These are phyloP conservation scores for Aegithalos caudatus DNA, from an alignment of 2,113 vertebrate species.

Conservation along the genomic window DNA sequence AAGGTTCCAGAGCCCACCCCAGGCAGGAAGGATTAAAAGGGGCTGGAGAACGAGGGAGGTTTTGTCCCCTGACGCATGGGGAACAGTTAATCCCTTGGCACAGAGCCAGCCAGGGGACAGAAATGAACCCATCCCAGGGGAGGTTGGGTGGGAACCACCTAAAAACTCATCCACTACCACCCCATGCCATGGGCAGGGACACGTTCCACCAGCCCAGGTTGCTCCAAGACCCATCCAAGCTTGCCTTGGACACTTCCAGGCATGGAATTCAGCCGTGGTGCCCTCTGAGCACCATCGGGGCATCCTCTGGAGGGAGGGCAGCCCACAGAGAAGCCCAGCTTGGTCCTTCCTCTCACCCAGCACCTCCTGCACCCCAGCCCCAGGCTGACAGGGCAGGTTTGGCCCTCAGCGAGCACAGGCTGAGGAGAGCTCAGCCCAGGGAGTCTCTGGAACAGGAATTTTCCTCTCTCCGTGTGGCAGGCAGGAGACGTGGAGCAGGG, in stretches of 20 bases:
- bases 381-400: background rate
- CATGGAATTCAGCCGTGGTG: accelerated
- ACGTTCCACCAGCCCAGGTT: background rate
- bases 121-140: background rate
- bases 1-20: background rate
- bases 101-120: background rate
- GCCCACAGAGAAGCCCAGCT: background rate
- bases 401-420: background rate
- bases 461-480: accelerated
- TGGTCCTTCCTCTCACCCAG: background rate
- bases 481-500: background rate
- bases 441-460: accelerated
- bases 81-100: background rate
- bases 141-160: background rate
- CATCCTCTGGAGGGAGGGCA: background rate
- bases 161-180: background rate
- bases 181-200: background rate
- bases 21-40: background rate
- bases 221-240: background rate
- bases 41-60: background rate
- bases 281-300: accelerated
- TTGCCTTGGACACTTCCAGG: background rate
- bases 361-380: background rate
- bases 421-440: background rate
- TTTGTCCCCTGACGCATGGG: accelerated